Conservation (phyloP, 1,140 invertebrate species). For the Papilio machaon region DNA sequence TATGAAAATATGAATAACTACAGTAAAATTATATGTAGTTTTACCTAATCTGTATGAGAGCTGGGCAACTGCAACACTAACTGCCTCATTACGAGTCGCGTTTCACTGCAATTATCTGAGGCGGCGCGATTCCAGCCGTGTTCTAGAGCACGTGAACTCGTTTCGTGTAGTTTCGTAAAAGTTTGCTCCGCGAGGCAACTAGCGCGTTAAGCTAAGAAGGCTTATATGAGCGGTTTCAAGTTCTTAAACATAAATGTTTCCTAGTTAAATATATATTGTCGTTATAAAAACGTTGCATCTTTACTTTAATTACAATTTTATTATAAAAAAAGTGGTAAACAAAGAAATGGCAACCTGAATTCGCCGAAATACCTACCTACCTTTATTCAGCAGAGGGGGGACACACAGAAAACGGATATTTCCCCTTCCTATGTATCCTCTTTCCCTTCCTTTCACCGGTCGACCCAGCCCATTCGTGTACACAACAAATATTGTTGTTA, state of each 20-base stretch:
- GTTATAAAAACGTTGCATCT: not conserved
- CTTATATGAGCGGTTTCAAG: conserved; percentile 16
- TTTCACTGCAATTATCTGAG: conserved; percentile 68
- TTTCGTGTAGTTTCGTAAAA: conserved; percentile 65
- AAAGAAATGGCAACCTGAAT: too few relatives aligned
- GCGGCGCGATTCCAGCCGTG: conserved; percentile 58
- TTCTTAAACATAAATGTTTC: conserved; percentile 2
- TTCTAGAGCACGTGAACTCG: conserved; percentile 63
- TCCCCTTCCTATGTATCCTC: too few relatives aligned
- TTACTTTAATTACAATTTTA: not conserved
- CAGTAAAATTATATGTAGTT: not conserved
- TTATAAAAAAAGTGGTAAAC: too few relatives aligned
- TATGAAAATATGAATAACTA: not conserved
- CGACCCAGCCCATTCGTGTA: too few relatives aligned
- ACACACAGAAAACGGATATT: too few relatives aligned
- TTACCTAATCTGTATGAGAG: conserved; percentile 7
- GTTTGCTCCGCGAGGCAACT: conserved; percentile 41
- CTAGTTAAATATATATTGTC: not conserved
- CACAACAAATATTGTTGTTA: too few relatives aligned
- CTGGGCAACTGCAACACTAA: conserved; percentile 20
- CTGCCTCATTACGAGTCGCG: conserved; percentile 62
- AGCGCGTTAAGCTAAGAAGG: conserved; percentile 22
- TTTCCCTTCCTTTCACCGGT: too few relatives aligned
- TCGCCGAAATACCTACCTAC: too few relatives aligned
- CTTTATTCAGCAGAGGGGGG: too few relatives aligned